Conservation (phyloP, 2,113 vertebrate genomes). For the Semnopithecus entellus region DNA sequence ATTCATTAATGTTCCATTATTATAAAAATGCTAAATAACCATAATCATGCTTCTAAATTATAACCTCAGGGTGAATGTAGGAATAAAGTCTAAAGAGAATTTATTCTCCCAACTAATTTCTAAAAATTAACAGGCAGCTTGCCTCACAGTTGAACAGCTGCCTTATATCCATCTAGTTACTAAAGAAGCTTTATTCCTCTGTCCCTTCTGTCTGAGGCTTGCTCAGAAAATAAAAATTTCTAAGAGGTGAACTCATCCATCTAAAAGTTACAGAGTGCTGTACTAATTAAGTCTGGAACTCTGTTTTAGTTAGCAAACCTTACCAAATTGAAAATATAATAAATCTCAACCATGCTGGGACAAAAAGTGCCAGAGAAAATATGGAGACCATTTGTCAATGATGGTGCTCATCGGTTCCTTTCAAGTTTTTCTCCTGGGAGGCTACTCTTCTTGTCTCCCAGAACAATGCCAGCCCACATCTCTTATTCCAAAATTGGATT, state of each 20-base stretch:
- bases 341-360: background rate
- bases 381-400: background rate
- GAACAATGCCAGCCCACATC: background rate
- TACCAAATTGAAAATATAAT: background rate
- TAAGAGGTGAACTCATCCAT: background rate
- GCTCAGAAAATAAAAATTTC: conserved; percentile 41
- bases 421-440: background rate
- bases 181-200: background rate
- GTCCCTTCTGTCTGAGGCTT: background rate
- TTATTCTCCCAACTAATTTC: conserved; percentile 39
- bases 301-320: background rate
- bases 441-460: background rate
- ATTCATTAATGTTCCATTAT: conserved; percentile 43
- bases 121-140: conserved; percentile 37
- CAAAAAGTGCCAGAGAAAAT: background rate
- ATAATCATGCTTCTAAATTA: conserved; percentile 36
- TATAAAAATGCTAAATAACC: conserved; percentile 57
- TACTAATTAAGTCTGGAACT: background rate
- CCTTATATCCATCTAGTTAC: background rate
- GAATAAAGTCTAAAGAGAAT: conserved; percentile 54
- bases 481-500: background rate
- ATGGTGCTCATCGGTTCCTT: background rate
- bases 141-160: background rate
- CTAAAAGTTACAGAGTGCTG: background rate
- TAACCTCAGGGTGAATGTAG: conserved; percentile 34